These are phyloP conservation scores for Allochrocebus solatus DNA, from an alignment of 2,797 vertebrate species.

Conservation along the genomic window DNA sequence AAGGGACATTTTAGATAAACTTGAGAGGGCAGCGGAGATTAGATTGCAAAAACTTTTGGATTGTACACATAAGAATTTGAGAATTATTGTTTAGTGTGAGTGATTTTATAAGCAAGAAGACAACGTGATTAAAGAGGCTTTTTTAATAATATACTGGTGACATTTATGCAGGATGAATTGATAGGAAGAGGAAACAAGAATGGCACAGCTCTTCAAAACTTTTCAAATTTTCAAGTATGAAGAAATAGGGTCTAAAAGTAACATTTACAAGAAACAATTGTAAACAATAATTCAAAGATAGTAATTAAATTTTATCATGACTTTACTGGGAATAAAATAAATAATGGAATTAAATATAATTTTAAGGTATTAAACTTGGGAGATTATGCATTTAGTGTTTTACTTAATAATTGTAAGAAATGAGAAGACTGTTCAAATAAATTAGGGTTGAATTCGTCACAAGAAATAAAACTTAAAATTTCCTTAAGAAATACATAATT, in stretches of 20 bases:
- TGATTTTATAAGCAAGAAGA: background rate
- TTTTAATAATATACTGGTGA: background rate
- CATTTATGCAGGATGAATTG: background rate
- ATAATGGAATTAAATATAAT: background rate
- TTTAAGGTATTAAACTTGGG: background rate
- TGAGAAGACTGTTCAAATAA: background rate
- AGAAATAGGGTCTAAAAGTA: background rate
- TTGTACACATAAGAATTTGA: background rate
- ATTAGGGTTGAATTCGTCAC: background rate
- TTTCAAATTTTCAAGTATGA: background rate
- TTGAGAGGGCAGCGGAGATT: background rate
- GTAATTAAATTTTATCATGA: background rate
- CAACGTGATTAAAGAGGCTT: background rate
- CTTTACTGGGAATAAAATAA: background rate
- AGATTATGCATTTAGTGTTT: background rate
- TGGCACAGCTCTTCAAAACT: background rate
- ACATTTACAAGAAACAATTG: background rate
- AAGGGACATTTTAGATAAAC: background rate
- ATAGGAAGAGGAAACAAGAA: background rate
- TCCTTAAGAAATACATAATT: background rate
- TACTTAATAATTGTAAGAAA: background rate
- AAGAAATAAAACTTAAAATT: background rate
- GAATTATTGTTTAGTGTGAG: background rate
- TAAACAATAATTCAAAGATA: background rate
- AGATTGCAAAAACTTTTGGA: background rate